Conservation (phyloP, 1,140 invertebrate genomes). For the Conus betulinus region DNA sequence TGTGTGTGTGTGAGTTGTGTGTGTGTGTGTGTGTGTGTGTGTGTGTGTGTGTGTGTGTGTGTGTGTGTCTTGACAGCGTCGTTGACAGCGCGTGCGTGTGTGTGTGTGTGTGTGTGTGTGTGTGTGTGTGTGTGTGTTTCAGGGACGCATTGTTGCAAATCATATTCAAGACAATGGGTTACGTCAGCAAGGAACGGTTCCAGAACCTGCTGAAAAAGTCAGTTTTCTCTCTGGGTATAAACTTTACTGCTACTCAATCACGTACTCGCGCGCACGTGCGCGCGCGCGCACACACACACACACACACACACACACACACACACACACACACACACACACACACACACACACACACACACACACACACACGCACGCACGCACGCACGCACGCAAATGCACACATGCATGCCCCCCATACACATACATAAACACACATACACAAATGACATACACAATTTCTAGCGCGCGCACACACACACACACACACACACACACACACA, state of each 20-base stretch:
- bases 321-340: too few relatives aligned
- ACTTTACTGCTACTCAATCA: too few relatives aligned
- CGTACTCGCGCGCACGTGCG: too few relatives aligned
- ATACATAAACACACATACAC: background rate
- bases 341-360: too few relatives aligned
- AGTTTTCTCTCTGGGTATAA: background rate
- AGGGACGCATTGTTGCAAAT: constrained; percentile 47
- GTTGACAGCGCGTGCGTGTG: background rate
- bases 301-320: background rate
- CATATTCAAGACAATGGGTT: constrained; percentile 35
- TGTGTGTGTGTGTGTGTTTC: constrained; percentile 7
- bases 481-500: too few relatives aligned
- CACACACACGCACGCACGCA: too few relatives aligned
- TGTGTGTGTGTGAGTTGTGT: background rate
- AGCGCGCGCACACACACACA: too few relatives aligned
- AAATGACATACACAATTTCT: too few relatives aligned
- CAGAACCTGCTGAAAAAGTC: constrained; percentile 30
- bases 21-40: background rate
- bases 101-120: background rate
- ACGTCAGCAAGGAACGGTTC: constrained; percentile 43
- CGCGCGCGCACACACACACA: background rate
- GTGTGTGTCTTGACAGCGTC: background rate
- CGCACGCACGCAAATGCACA: too few relatives aligned
- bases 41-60: background rate
- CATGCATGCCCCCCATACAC: too few relatives aligned